Evolutionary conservation across 2,113 vertebrate species (phyloP), one percentile per base, ranked within the genome.

Genomic region (Daboia siamensis): DNA sequence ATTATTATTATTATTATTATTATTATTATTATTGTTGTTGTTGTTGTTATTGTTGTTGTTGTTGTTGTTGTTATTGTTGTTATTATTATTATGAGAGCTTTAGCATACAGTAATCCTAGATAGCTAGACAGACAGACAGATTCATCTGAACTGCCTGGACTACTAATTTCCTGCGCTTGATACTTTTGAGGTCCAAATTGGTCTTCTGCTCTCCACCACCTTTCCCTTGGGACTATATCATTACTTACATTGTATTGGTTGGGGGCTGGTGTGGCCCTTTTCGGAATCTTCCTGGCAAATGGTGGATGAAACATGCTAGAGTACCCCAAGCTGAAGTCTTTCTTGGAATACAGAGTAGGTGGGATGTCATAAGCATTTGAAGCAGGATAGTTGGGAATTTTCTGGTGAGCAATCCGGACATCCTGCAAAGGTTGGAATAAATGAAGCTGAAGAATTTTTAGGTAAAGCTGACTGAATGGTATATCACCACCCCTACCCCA

Each of bases 221-320:
- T 48, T 13, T 33, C 69, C 51, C 57, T 10, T 23, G 64, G 33
- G 21, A 3, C 44, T 20, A 91, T 54, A 51, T 80, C 33, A 39
- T 23, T 52, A 92, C 97, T 96, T 96, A 98, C 98, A 4, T 97
- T 86, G 85, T 98, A 98, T 6, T 98, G 97, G 96, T 98, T 98
- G 33, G 98, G 98, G 11, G 98, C 98, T 48, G 98, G 98, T 52
- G 97, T 97, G 87, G 52, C 91, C 55, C 94, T 93, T 92, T 96
- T 97, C 20, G 90, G 91, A 23, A 8, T 85, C 94, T 95, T 97
- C 80, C 93, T 52, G 26, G 95, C 97, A 54, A 97, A 94, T 17
- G 98, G 98, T 51, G 90, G 87, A 39, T 97, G 97, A 96, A 98
- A 99, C 94, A 97, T 97, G 90, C 98, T 97, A 93, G 98, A 98